These are phyloP conservation scores for Conus betulinus DNA, from an alignment of 1,140 invertebrate genomes.

Conservation along the genomic window DNA sequence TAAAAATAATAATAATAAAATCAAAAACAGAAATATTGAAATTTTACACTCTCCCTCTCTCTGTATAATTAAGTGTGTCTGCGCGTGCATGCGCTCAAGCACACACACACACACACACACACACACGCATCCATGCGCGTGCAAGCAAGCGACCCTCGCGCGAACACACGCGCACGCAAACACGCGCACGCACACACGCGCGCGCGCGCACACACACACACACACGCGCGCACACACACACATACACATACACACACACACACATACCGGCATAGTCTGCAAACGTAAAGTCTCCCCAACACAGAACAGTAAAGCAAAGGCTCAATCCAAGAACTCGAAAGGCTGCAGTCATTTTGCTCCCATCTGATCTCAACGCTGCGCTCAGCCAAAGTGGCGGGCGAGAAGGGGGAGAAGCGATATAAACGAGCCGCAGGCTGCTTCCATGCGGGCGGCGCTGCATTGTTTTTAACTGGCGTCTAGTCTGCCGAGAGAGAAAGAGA, in stretches of 20 bases:
- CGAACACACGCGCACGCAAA: too few species aligned
- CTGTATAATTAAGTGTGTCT: too few species aligned
- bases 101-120: too few species aligned
- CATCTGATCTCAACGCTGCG: conserved; percentile 1
- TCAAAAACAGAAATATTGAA: too few species aligned
- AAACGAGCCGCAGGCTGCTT: neutral
- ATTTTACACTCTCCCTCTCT: too few species aligned
- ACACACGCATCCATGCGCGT: too few species aligned
- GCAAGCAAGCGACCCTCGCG: too few species aligned
- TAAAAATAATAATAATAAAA: too few species aligned
- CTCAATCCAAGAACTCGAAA: neutral
- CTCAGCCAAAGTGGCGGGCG: neutral
- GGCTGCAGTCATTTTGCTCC: neutral
- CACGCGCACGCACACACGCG: too few species aligned
- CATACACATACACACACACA: neutral
- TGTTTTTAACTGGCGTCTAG: neutral
- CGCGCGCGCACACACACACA: neutral
- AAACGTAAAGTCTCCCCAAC: neutral
- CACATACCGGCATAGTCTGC: neutral
- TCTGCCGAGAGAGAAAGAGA: neutral
- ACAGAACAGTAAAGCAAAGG: neutral
- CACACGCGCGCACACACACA: conserved; percentile 3
- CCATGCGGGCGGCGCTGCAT: neutral
- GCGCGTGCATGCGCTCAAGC: too few species aligned
- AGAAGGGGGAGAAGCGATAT: neutral